A percentile compares a stretch with the other conserved stretches of the same genome.
These are phyloP conservation scores for Escarpia spicata DNA, from an alignment of 2,888 invertebrate species.

Conservation along the genomic window DNA sequence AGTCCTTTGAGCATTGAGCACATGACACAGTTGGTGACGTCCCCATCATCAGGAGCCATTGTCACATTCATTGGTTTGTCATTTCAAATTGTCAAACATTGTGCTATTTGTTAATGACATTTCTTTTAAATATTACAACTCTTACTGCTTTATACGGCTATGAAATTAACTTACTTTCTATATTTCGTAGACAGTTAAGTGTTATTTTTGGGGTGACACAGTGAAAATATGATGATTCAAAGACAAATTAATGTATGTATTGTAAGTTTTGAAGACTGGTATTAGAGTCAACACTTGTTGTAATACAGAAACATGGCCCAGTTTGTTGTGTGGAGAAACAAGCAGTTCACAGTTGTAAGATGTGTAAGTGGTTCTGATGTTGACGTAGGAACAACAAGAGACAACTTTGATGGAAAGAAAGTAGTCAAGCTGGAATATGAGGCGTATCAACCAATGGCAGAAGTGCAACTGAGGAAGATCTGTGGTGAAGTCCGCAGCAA, in stretches of 20 bases:
- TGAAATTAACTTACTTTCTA: not conserved
- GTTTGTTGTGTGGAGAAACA: no score
- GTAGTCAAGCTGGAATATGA: constrained; percentile 92
- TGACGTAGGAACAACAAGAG: constrained; percentile 62
- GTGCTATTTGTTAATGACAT: constrained; percentile 18
- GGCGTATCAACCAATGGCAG: constrained; percentile 91
- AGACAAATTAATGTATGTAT: no score
- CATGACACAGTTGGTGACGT: constrained; percentile 67
- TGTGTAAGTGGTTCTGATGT: not conserved
- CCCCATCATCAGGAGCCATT: constrained; percentile 80
- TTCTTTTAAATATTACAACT: not conserved
- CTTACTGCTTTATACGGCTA: not conserved
- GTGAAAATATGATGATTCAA: not conserved
- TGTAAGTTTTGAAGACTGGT: no score
- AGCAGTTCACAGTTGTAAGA: not conserved
- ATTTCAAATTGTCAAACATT: constrained; percentile 20
- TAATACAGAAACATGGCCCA: no score
- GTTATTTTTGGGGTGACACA: no score
- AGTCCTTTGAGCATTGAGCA: constrained; percentile 76
- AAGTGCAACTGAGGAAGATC: constrained; percentile 82
- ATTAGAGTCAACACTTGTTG: no score
- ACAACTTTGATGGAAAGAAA: constrained; percentile 68
- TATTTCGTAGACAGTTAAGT: not conserved
- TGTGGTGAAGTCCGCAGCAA: constrained; percentile 78
- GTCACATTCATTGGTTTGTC: constrained; percentile 83